phyloP scores from a whole-genome alignment of 1,140 invertebrate species.

The Babylonia areolata region DNA sequence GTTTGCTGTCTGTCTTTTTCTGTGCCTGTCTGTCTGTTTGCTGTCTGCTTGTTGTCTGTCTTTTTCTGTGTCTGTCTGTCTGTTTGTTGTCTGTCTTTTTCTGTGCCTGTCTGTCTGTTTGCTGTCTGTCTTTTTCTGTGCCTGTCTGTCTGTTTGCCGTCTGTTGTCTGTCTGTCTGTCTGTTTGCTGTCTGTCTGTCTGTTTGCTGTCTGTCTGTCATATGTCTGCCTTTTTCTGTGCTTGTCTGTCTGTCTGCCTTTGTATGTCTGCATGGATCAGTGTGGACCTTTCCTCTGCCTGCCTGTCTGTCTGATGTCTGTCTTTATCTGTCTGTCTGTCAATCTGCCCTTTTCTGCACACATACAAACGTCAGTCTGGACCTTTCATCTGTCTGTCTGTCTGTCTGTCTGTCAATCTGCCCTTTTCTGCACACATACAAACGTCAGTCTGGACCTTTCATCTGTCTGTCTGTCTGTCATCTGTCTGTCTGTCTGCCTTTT shows the following conservation, averaged over 20 bases:
- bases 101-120: too few relatives aligned
- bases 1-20: too few relatives aligned
- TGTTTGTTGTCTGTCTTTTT: too few relatives aligned
- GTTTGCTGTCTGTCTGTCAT: neutral
- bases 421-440: too few relatives aligned
- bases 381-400: neutral
- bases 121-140: too few relatives aligned
- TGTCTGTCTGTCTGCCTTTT: neutral
- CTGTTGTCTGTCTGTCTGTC: neutral
- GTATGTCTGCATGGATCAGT: too few relatives aligned
- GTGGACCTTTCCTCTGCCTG: too few relatives aligned
- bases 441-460: too few relatives aligned
- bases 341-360: neutral
- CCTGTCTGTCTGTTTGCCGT: neutral
- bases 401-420: neutral
- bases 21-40: neutral
- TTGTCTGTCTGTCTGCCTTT: too few relatives aligned
- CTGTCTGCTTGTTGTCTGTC: too few relatives aligned
- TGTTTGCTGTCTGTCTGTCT: neutral
- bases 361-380: neutral
- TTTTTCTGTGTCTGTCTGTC: neutral
- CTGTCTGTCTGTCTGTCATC: neutral
- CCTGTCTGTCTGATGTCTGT: too few relatives aligned
- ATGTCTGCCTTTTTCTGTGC: too few relatives aligned
- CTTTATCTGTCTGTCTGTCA: neutral